A percentile compares a stretch with the other conserved stretches of the same genome.
Evolutionary conservation across 2,888 invertebrate genomes (phyloP).

Genomic region (Dynastes grantii): DNA sequence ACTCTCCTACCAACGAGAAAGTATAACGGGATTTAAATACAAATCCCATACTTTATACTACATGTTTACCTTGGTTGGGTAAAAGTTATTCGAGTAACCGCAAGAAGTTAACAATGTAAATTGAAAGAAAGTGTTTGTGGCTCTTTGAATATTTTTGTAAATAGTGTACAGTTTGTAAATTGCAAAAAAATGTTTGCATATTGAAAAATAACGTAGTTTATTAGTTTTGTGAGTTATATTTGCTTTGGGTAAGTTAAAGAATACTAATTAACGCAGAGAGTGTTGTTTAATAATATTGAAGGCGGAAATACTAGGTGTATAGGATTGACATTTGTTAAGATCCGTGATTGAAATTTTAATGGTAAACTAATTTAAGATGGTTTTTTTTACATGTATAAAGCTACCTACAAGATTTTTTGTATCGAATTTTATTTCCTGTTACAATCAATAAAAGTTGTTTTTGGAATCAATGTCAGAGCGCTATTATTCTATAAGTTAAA

Average conservation of each 20-base stretch:
- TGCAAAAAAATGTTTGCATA: constrained; percentile 5
- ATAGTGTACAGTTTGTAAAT: constrained; percentile 14
- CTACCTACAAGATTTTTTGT: no score
- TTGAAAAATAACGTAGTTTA: neutral
- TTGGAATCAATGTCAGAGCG: no score
- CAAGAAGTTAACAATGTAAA: constrained; percentile 43
- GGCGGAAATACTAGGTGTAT: constrained; percentile 1
- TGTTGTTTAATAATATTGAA: no score
- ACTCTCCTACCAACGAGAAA: constrained; percentile 4
- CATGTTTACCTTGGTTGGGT: constrained; percentile 60
- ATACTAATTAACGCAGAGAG: no score
- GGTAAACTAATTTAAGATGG: neutral
- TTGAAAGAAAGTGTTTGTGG: neutral
- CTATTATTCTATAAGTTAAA: no score
- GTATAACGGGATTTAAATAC: constrained; percentile 31
- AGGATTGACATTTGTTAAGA: neutral
- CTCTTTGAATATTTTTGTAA: neutral
- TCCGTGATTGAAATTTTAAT: neutral
- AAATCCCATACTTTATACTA: constrained; percentile 46
- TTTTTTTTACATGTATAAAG: no score
- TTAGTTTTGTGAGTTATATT: neutral
- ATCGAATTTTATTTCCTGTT: no score
- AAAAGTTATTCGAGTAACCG: constrained; percentile 56
- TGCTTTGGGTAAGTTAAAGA: neutral
- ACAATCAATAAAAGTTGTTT: no score